Base-by-base conservation (phyloP, 1,140 invertebrate species). In the Rhagoletis zephyria region DNA sequence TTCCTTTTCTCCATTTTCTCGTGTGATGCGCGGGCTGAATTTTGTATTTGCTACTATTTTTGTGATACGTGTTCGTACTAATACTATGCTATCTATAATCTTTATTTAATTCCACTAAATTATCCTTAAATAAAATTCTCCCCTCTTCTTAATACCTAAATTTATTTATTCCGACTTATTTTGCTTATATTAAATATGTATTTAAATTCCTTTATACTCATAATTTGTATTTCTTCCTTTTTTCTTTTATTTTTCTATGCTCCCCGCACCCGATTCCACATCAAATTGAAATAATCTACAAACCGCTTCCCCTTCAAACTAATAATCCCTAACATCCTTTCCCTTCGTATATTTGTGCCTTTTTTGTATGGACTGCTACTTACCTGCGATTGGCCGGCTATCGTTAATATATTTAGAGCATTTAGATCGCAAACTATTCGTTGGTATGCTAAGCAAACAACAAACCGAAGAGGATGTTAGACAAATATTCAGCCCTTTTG, bases 361-460 rank as follows among this genome's bases (percentile, higher is more conserved):
- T 81, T 30, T 91, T 92, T 91, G 74, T 90, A 90, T 90, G 89
- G 45, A 56, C 61, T 70, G 61, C 60, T 85, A 64, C 60, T 88
- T 85, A 67, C n/a, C 74, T 85, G 61, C 86, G 40, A 74, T 42
- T 60, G 56, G 56, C 19, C 86, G 30, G 59, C 65, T 77, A 87
- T 87, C 64, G 59, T 56, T 77, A 87, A 88, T 77, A n/a, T 59
- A 48, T 45, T 30, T 90, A 92, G 91, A 92, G 90, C 91, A 92
- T 92, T 89, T 96, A 97, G 97, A 98, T 95, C 96, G 98, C 94
- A 99, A 99, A 96, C 96, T 99, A 95, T 99, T 99, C 95, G 97
- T 99, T 95, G 99, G 99, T 93, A 99, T 99, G 98, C 97, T 99
- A 93, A 99, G 98, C 95, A 99, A 99, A 95, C 97, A 99, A 95